These are phyloP conservation scores for Cryptocheilus praepositus DNA, from an alignment of 2,888 invertebrate species.

Conservation along the genomic window DNA sequence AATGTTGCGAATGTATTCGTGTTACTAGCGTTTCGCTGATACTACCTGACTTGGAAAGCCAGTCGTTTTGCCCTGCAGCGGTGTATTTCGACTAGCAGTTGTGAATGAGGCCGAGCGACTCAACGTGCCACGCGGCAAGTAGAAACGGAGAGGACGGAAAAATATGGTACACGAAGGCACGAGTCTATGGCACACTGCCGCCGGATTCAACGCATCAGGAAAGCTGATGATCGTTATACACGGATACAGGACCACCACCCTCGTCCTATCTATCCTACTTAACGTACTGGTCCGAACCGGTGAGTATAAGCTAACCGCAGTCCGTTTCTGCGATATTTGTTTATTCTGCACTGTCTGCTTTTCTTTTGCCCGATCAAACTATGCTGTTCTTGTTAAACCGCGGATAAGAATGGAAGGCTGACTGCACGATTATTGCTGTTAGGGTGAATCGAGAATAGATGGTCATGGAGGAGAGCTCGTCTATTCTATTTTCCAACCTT, in stretches of 20 bases:
- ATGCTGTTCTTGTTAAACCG: too few relatives aligned
- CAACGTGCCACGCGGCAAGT: slow-evolving; percentile 25
- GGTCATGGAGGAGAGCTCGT: too few relatives aligned
- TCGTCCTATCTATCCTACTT: slow-evolving; percentile 67
- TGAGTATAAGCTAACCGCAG: slow-evolving; percentile 54
- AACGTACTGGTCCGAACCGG: slow-evolving; percentile 69
- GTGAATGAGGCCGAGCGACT: slow-evolving; percentile 47
- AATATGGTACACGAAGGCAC: slow-evolving; percentile 69
- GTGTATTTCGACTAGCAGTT: background rate
- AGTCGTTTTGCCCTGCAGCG: slow-evolving; percentile 12
- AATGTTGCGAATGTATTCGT: slow-evolving; percentile 17
- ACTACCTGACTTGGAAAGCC: slow-evolving; percentile 22
- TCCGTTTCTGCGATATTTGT: background rate
- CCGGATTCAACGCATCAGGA: slow-evolving; percentile 65
- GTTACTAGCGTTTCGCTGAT: slow-evolving; percentile 31
- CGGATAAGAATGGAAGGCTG: too few relatives aligned
- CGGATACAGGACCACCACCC: slow-evolving; percentile 66
- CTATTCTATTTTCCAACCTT: too few relatives aligned
- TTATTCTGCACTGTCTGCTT: slow-evolving; percentile 21
- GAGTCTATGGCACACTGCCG: slow-evolving; percentile 62
- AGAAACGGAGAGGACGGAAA: slow-evolving; percentile 26
- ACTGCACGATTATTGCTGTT: too few relatives aligned
- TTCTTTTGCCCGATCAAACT: background rate
- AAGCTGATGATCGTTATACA: slow-evolving; percentile 66
- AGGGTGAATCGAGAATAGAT: too few relatives aligned